phyloP scores from a whole-genome alignment of 2,797 vertebrate genomes.

The Poeciliopsis turneri region DNA sequence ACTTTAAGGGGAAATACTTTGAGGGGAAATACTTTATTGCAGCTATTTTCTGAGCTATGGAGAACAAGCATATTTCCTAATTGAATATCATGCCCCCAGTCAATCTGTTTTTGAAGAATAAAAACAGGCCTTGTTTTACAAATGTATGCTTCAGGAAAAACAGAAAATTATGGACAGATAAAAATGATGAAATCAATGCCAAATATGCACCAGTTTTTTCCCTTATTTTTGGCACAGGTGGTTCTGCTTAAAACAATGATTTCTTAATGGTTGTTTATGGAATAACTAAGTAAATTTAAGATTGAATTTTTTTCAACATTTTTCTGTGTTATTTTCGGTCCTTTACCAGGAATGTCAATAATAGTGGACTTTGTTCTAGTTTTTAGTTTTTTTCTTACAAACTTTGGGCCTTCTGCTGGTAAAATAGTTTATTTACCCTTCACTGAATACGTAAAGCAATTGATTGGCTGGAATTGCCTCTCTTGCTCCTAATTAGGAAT shows the following conservation, averaged over 20 bases:
- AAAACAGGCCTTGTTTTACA: neutral
- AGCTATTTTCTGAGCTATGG: neutral
- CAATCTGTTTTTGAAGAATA: neutral
- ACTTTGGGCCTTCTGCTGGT: slow-evolving; percentile 38
- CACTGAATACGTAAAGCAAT: slow-evolving; percentile 67
- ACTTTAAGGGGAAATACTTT: no score
- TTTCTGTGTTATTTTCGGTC: neutral
- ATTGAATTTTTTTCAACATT: neutral
- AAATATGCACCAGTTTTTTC: neutral
- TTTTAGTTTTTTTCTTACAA: slow-evolving; percentile 21
- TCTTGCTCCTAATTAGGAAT: slow-evolving; percentile 66
- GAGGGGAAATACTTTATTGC: neutral
- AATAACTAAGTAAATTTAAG: neutral
- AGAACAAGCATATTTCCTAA: neutral
- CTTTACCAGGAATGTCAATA: neutral
- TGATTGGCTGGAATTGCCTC: slow-evolving; percentile 70
- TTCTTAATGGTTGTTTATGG: neutral
- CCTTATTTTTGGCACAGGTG: neutral
- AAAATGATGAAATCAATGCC: neutral
- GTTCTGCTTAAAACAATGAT: neutral
- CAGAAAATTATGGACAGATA: neutral
- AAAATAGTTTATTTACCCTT: slow-evolving; percentile 59
- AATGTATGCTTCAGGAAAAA: neutral
- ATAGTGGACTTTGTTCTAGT: neutral
- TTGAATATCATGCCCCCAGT: neutral